Evolutionary conservation across 2,797 vertebrate genomes (phyloP).

Genomic region (Argyrosomus regius): DNA sequence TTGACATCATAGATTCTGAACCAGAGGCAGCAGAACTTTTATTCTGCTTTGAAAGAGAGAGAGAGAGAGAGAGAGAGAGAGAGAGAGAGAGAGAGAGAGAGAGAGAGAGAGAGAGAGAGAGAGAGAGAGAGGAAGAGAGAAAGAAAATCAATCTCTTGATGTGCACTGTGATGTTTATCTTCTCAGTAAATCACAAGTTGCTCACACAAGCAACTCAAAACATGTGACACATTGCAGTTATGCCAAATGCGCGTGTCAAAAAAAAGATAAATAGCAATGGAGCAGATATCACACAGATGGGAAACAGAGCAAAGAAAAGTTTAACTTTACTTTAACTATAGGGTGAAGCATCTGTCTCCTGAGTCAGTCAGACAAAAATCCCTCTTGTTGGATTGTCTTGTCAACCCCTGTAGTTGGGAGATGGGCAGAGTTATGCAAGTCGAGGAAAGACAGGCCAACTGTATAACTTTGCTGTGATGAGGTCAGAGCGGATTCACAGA

Average conservation of each 20-base stretch:
- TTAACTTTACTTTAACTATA: conserved; percentile 13
- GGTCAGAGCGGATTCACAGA: conserved; percentile 56
- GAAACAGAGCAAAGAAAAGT: conserved; percentile 22
- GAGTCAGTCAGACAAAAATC: neutral
- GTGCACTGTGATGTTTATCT: conserved; percentile 12
- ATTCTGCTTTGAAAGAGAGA: neutral
- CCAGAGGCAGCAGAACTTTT: conserved; percentile 9
- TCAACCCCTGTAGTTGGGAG: conserved; percentile 9
- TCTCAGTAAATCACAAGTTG: conserved; percentile 17
- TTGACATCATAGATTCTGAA: conserved; percentile 37
- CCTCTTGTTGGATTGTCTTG: conserved; percentile 11
- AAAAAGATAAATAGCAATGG: conserved; percentile 20
- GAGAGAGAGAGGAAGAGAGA: neutral
- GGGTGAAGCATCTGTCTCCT: conserved; percentile 31
- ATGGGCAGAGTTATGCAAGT: conserved; percentile 34
- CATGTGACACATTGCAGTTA: conserved; percentile 27
- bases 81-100: neutral
- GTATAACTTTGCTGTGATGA: conserved; percentile 40
- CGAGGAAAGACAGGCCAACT: conserved; percentile 30
- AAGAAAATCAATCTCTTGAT: neutral
- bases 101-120: too few species aligned
- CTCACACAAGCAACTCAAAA: conserved; percentile 32
- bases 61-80: too few species aligned
- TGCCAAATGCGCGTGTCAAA: conserved; percentile 14
- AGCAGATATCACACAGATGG: conserved; percentile 30